Percentiles rank a stretch among this genome's conserved stretches.
These are phyloP conservation scores for Sylvilagus bachmani DNA, from an alignment of 2,113 vertebrate species.

Conservation along the genomic window DNA sequence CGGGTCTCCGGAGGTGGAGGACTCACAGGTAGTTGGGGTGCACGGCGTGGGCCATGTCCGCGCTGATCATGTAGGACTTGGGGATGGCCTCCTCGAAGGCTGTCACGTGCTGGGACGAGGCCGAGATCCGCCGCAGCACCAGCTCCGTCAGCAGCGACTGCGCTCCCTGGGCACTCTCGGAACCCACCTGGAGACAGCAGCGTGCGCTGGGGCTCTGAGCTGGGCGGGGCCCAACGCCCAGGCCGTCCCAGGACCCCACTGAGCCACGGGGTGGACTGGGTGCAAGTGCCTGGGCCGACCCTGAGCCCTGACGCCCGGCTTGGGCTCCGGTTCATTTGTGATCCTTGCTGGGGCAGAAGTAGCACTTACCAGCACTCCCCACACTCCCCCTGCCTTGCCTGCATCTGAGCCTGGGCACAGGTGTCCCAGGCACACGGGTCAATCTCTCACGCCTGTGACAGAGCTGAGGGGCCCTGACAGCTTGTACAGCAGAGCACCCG, in stretches of 20 bases:
- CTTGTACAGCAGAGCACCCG: not conserved
- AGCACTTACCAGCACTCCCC: not conserved
- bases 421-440: not conserved
- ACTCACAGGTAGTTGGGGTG: slow-evolving; percentile 98
- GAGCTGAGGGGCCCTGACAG: not conserved
- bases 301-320: not conserved
- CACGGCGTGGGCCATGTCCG: slow-evolving; percentile 97
- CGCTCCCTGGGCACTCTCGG: slow-evolving; percentile 96
- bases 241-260: not conserved
- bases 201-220: not conserved
- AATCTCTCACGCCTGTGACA: not conserved
- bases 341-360: not conserved
- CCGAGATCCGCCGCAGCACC: slow-evolving; percentile 94
- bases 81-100: slow-evolving; percentile 96
- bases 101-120: slow-evolving; percentile 89
- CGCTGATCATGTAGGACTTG: slow-evolving; percentile 98
- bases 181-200: slow-evolving; percentile 92
- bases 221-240: not conserved
- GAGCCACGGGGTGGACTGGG: not conserved
- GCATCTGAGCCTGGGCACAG: not conserved
- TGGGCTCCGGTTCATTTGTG: not conserved
- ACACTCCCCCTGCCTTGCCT: not conserved
- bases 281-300: too few species aligned
- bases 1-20: not conserved
- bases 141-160: slow-evolving; percentile 96